Conservation (phyloP, 1,140 invertebrate species). For the Trachymyrmex septentrionalis region DNA sequence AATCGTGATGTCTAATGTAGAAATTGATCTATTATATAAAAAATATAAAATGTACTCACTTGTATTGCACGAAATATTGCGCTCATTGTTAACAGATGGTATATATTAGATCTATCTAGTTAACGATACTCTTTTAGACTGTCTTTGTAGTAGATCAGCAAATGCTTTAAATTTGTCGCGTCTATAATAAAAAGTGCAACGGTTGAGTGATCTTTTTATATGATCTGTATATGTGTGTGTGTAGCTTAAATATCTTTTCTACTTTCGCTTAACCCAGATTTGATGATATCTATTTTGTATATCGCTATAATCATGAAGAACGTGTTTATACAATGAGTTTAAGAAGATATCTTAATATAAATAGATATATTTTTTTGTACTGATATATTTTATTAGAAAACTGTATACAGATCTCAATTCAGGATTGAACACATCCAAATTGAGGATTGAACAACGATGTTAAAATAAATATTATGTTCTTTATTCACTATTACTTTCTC, state of each 20-base stretch:
- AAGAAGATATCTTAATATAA: not conserved
- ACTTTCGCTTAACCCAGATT: conserved; percentile 60
- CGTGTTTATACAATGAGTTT: not conserved
- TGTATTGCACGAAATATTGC: conserved; percentile 23
- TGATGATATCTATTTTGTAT: not conserved
- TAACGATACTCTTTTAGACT: conserved; percentile 32
- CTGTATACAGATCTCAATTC: conserved; percentile 83
- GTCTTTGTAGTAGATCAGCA: not conserved
- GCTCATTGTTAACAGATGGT: not conserved
- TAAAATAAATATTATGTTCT: conserved; percentile 86
- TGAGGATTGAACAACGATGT: conserved; percentile 84
- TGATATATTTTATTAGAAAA: conserved; percentile 83
- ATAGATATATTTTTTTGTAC: conserved; percentile 43
- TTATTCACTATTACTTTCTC: conserved; percentile 80
- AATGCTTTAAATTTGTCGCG: not conserved
- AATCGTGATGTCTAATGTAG: not conserved
- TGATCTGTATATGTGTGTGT: not conserved
- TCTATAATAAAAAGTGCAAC: conserved; percentile 48
- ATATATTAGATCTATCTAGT: not conserved
- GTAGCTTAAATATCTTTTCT: conserved; percentile 30
- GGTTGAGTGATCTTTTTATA: conserved; percentile 40
- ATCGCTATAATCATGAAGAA: not conserved
- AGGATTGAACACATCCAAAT: conserved; percentile 82
- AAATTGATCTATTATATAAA: not conserved
- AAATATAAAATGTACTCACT: conserved; percentile 39